Evolutionary conservation across 2,797 vertebrate genomes (phyloP).

Genomic region (Poliocrania exsul): DNA sequence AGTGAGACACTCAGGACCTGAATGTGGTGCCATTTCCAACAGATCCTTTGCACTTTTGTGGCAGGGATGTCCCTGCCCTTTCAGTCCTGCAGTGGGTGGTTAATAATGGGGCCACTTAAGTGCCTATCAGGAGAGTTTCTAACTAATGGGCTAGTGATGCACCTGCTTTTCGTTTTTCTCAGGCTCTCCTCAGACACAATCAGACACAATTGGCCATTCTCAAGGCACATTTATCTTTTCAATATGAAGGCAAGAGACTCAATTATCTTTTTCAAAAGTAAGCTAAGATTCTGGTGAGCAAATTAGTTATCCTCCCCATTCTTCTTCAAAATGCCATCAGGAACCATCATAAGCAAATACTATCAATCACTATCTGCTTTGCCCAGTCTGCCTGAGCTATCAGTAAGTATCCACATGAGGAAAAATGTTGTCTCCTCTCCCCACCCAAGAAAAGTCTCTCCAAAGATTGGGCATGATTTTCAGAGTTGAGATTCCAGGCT

Average conservation of each 20-base stretch:
- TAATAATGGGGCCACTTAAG: conserved; percentile 15
- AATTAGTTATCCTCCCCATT: conserved; percentile 33
- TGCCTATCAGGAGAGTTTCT: not conserved
- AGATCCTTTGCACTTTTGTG: not conserved
- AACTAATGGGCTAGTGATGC: conserved; percentile 4
- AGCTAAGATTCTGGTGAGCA: not conserved
- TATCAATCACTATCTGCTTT: conserved; percentile 29
- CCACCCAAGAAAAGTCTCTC: not conserved
- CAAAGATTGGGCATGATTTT: not conserved
- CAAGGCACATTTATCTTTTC: conserved; percentile 58
- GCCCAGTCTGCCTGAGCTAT: not conserved
- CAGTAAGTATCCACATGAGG: not conserved
- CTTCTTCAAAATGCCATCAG: conserved; percentile 39
- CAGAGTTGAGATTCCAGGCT: not conserved
- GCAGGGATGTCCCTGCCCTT: not conserved
- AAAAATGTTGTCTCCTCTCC: not conserved
- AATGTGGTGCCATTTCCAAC: not conserved
- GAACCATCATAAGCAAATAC: conserved; percentile 36
- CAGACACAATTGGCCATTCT: conserved; percentile 44
- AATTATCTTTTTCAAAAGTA: conserved; percentile 39
- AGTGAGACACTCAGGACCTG: not conserved
- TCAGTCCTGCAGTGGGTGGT: not conserved
- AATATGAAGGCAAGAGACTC: conserved; percentile 44
- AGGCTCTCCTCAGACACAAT: conserved; percentile 13
- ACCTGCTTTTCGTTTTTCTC: conserved; percentile 8